A percentile compares a stretch with the other conserved stretches of the same genome.
These are phyloP conservation scores for Apamea anceps DNA, from an alignment of 2,888 invertebrate species.

Conservation along the genomic window DNA sequence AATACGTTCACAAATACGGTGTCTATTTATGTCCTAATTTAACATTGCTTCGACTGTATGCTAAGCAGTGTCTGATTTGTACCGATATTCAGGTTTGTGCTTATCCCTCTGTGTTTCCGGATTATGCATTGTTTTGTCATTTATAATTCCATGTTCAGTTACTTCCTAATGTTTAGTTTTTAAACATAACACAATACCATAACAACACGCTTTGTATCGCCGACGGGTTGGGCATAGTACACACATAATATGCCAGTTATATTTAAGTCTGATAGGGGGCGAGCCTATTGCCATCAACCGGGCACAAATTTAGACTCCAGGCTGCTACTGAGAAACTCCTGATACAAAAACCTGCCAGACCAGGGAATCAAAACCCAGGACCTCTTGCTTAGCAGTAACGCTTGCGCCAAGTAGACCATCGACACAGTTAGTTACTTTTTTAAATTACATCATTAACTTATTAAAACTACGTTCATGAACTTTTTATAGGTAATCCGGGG, in stretches of 20 bases:
- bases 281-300: neutral
- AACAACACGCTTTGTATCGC: neutral
- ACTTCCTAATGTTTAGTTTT: neutral
- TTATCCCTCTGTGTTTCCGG: neutral
- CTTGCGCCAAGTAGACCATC: neutral
- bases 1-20: constrained; percentile 63
- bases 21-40: constrained; percentile 53
- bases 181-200: neutral
- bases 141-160: neutral
- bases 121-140: neutral
- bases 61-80: constrained; percentile 22
- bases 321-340: neutral
- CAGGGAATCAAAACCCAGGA: neutral
- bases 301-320: neutral
- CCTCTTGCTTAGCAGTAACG: neutral
- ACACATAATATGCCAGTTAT: neutral
- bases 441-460: constrained; percentile 9
- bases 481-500: constrained; percentile 22
- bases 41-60: constrained; percentile 37
- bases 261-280: neutral
- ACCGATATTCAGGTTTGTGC: neutral
- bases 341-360: neutral
- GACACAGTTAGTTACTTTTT: neutral
- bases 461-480: constrained; percentile 23
- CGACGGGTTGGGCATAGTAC: neutral